Evolutionary conservation across 2,113 vertebrate genomes (phyloP), one percentile per base, ranked within the genome.

Genomic region (Pollachius pollachius): DNA sequence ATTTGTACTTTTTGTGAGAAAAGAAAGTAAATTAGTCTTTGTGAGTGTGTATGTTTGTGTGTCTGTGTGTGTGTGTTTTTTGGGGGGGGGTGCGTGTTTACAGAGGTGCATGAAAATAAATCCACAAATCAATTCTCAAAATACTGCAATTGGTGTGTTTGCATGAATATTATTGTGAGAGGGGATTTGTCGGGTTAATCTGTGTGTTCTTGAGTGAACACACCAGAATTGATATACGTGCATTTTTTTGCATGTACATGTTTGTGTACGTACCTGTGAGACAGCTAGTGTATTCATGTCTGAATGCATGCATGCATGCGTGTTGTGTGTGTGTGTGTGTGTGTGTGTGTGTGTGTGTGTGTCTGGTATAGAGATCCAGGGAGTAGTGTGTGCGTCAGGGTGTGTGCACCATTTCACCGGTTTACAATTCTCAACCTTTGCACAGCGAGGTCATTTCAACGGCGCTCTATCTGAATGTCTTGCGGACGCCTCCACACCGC

Each of bases 401-500:
- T 25, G 25, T 74, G 67, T 52, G 25, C 52, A 65, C 4, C 56
- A 58, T 82, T 81, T 67, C 64, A 77, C 65, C 58, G 1, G 59
- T 83, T 84, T 74, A 72, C 74, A 17, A 54, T 41, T 52, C 68
- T 0, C 69, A 68, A 76, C 83, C 84, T 82, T 79, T 77, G 65
- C 76, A 62, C 74, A 48, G 78, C 78, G 61, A 80, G 83, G 84
- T 86, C 81, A 68, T 61, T 72, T 58, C 82, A 73, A 79, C 77
- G 83, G 78, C 64, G 67, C 72, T 75, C 80, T 48, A 74, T 73
- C 71, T 79, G 71, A 66, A 61, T 52, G 41, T 68, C 69, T 18
- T 65, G 56, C 18, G 56, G 23, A n/a, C 11, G 6, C 7, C 12
- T 34, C 58, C 16, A n/a, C 54, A 57, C 54, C 52, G 16, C 12